phyloP scores from a whole-genome alignment of 2,113 vertebrate genomes.

The Patagioenas fasciata region DNA sequence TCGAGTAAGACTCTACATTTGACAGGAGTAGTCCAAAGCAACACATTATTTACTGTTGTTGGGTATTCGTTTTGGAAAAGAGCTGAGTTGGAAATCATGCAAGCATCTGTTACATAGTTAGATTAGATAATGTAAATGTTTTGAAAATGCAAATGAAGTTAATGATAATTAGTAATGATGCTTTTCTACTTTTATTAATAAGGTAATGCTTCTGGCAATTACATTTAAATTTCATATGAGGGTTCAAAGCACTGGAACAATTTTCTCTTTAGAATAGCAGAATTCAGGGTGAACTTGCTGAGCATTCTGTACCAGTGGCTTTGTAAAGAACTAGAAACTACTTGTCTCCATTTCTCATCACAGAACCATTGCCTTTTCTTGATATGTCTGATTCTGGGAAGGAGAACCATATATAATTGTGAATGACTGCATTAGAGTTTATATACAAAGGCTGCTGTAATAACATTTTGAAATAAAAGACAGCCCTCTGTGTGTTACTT shows the following conservation, averaged over 20 bases:
- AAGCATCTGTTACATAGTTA: slow-evolving; percentile 64
- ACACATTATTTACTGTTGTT: slow-evolving; percentile 4
- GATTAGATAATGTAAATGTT: slow-evolving; percentile 73
- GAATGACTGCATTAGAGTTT: background rate
- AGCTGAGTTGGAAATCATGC: slow-evolving; percentile 51
- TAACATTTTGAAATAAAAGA: slow-evolving; percentile 55
- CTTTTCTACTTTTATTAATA: slow-evolving; percentile 73
- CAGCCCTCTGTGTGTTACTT: background rate
- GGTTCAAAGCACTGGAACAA: slow-evolving; percentile 61
- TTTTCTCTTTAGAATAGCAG: slow-evolving; percentile 34
- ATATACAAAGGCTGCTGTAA: background rate
- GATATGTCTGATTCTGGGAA: background rate
- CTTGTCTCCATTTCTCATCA: background rate
- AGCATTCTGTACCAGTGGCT: background rate
- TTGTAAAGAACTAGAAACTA: background rate
- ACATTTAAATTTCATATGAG: slow-evolving; percentile 71
- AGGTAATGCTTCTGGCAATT: slow-evolving; percentile 73
- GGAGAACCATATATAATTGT: background rate
- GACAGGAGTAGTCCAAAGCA: background rate
- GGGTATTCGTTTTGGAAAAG: slow-evolving; percentile 12
- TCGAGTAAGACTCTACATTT: background rate
- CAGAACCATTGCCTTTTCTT: background rate
- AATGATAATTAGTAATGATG: slow-evolving; percentile 71
- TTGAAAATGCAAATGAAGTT: slow-evolving; percentile 73
- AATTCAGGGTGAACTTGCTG: background rate